Base-by-base conservation (phyloP, 2,113 vertebrate genomes). In the Macrotis lagotis region DNA sequence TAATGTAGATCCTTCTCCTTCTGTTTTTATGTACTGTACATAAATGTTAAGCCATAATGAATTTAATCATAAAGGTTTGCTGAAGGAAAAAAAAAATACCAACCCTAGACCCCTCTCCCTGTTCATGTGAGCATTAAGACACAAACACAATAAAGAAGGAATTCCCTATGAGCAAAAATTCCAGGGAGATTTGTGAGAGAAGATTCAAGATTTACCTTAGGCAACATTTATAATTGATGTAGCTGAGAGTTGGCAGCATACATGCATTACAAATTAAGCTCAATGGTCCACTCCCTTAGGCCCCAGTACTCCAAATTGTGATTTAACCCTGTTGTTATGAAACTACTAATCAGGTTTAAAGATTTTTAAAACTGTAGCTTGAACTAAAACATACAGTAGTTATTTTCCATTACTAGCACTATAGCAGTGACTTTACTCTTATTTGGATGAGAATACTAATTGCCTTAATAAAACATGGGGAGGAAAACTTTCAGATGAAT, bases 401-500 rank as follows among this genome's bases (percentile, higher is more conserved):
- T 92, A 37, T 89, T 91, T 92, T 52, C 47, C 51, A 44, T 55
- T 48, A 44, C 50, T 92, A n/a, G 44, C 53, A 55, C 66, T 48
- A 92, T 37, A 91, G 25, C n/a, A 51, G 8, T 2, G 93, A 1
- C 0, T 10, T 94, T 26, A 52, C 44, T 88, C 59, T 83, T n/a
- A 91, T 53, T 37, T 25, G 52, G 74, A 10, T 44, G 49, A 95
- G 44, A 90, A 94, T 44, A 48, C 8, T 0, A 95, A 94, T 51
- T 96, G 49, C 51, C 93, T 0, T 22, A 94, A 94, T 47, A 16
- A 96, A 92, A n/a, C 25, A 89, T 3, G 52, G 22, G 66, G 95
- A 95, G 91, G 2, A 47, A 44, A 28, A 93, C 44, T 31, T 94
- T 53, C 74, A 7, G n/a, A 50, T 6, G 0, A 95, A 91, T 52